Conservation (phyloP, 2,888 invertebrate genomes). For the Amblyteles armatorius region DNA sequence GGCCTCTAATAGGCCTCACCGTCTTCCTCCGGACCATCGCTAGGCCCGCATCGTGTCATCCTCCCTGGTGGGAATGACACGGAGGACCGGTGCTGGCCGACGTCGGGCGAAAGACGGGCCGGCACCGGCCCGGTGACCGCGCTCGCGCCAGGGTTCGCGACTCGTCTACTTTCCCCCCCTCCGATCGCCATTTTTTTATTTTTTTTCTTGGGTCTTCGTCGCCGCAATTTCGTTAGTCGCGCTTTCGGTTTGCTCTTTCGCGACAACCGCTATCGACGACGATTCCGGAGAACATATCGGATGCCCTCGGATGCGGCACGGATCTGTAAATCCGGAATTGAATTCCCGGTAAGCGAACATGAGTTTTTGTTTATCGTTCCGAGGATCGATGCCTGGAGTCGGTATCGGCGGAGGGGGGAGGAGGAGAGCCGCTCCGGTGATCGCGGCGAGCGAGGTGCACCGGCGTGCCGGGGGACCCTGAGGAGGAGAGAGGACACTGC, state of each 20-base stretch:
- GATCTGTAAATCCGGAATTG: constrained; percentile 67
- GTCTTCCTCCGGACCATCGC: background rate
- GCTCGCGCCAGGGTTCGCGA: no score
- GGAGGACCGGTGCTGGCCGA: no score
- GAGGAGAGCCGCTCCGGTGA: background rate
- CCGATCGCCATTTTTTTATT: background rate
- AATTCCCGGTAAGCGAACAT: constrained; percentile 62
- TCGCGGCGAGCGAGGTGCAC: constrained; percentile 11
- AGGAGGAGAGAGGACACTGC: constrained; percentile 26
- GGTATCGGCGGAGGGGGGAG: constrained; percentile 17
- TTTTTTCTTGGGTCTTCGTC: background rate
- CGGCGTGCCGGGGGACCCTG: background rate
- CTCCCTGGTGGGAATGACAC: background rate
- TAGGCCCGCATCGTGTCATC: background rate
- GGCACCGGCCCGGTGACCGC: no score
- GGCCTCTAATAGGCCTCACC: constrained; percentile 73
- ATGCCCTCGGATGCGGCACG: background rate
- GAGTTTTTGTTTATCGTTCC: constrained; percentile 67
- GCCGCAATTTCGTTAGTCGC: background rate
- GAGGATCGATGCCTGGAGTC: constrained; percentile 57
- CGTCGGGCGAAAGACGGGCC: no score
- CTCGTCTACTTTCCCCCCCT: background rate
- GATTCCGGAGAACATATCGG: constrained; percentile 30
- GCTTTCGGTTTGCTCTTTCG: background rate
- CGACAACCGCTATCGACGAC: constrained; percentile 17